A percentile compares a stretch with the other conserved stretches of the same genome.
Evolutionary conservation across 2,113 vertebrate species (phyloP).

Genomic region (Tachysurus fulvidraco): DNA sequence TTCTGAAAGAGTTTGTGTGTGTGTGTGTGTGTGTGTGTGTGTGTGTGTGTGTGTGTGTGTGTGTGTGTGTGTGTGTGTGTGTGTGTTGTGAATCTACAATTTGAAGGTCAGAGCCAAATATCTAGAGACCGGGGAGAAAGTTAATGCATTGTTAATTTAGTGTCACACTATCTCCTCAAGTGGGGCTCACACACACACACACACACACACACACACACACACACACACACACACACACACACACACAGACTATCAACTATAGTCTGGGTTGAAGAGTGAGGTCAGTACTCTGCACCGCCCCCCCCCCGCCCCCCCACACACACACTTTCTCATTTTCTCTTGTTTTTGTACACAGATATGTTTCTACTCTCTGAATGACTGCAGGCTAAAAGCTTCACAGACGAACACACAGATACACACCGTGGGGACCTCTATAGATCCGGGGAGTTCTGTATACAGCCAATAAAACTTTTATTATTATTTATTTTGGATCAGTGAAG

Average conservation of each 20-base stretch:
- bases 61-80: not conserved
- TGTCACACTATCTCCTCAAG: constrained; percentile 53
- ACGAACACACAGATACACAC: not conserved
- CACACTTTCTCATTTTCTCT: not conserved
- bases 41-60: not conserved
- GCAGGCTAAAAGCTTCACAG: not conserved
- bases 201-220: constrained; percentile 38
- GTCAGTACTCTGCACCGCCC: not conserved
- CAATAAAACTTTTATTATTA: too few relatives aligned
- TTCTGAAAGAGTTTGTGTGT: constrained; percentile 21
- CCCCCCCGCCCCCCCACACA: not conserved
- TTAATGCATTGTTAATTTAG: constrained; percentile 61
- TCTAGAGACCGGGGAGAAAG: constrained; percentile 47
- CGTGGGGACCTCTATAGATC: not conserved
- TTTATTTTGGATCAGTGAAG: too few relatives aligned
- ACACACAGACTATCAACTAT: constrained; percentile 49
- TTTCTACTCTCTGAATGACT: constrained; percentile 20
- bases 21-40: not conserved
- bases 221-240: constrained; percentile 9
- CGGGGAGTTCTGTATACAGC: too few relatives aligned
- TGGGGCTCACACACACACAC: constrained; percentile 44
- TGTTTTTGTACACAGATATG: constrained; percentile 28
- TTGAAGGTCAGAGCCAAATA: constrained; percentile 57
- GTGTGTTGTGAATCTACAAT: constrained; percentile 36
- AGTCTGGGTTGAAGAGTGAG: constrained; percentile 43